A percentile compares a stretch with the other conserved stretches of the same genome.
Evolutionary conservation across 2,797 vertebrate genomes (phyloP).

Genomic region (Furcifer pardalis): DNA sequence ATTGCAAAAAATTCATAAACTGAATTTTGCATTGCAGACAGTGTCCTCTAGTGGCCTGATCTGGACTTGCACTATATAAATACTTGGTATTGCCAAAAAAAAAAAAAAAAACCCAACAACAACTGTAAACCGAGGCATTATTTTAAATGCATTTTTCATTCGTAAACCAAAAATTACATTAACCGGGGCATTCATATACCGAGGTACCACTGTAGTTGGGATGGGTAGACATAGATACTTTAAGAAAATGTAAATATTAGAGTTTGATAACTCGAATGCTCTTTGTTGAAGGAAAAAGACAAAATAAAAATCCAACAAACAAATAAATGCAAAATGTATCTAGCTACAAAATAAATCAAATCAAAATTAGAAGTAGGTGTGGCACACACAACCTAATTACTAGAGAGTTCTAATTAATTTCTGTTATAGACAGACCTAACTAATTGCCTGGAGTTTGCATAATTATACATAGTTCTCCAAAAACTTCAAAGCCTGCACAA

Average conservation of each 20-base stretch:
- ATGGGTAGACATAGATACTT: not conserved
- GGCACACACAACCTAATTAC: not conserved
- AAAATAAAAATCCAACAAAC: not conserved
- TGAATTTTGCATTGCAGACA: too few species aligned
- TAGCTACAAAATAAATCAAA: not conserved
- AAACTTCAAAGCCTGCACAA: not conserved
- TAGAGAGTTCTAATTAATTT: not conserved
- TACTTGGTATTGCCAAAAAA: too few species aligned
- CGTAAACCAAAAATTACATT: too few species aligned
- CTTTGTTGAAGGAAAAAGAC: not conserved
- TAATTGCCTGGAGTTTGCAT: not conserved
- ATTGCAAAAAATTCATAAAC: too few species aligned
- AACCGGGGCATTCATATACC: too few species aligned
- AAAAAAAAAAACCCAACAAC: too few species aligned
- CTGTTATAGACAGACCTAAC: not conserved
- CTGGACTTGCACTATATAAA: too few species aligned
- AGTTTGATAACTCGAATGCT: not conserved
- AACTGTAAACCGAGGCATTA: too few species aligned
- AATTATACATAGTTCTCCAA: not conserved
- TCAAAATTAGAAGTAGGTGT: constrained; percentile 11
- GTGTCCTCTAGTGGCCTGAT: too few species aligned
- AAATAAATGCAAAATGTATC: not conserved
- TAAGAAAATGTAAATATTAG: not conserved
- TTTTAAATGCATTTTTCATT: too few species aligned
- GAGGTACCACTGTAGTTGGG: not conserved